Evolutionary conservation across 2,888 invertebrate species (phyloP).

Genomic region (Keiferia lycopersicella): DNA sequence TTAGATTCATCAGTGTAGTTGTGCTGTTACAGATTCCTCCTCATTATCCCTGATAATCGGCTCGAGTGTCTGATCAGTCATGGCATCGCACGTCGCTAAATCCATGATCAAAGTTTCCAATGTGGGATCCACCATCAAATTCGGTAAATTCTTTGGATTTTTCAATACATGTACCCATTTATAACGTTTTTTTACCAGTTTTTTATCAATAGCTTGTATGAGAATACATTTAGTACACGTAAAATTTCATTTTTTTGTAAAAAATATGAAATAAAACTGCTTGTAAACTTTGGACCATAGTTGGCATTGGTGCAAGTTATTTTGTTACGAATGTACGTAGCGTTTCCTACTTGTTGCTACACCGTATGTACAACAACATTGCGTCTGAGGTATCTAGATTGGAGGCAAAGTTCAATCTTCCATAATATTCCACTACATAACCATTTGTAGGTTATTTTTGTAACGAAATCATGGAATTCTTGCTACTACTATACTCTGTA

Average conservation of each 20-base stretch:
- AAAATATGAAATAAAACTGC: not conserved
- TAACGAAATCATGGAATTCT: not conserved
- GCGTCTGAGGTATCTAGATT: not conserved
- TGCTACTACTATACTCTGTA: not conserved
- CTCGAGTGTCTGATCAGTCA: slow-evolving; percentile 44
- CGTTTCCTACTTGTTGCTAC: slow-evolving; percentile 16
- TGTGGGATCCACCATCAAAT: slow-evolving; percentile 65
- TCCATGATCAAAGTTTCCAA: slow-evolving; percentile 64
- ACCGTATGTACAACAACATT: not conserved
- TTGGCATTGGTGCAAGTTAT: slow-evolving; percentile 36
- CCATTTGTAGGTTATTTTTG: slow-evolving; percentile 11
- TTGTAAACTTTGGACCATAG: slow-evolving; percentile 38
- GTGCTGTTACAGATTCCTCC: slow-evolving; percentile 45
- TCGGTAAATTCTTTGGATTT: slow-evolving; percentile 52
- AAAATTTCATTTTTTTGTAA: not conserved
- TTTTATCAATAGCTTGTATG: no score
- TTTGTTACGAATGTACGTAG: slow-evolving; percentile 10
- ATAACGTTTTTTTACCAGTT: not conserved
- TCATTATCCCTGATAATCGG: slow-evolving; percentile 39
- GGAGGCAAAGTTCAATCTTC: not conserved
- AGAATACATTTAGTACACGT: not conserved
- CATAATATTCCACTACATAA: not conserved
- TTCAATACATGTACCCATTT: slow-evolving; percentile 32
- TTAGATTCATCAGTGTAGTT: slow-evolving; percentile 41
- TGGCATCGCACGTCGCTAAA: slow-evolving; percentile 76